Evolutionary conservation across 2,888 invertebrate genomes (phyloP).

Genomic region (Leptothorax acervorum): DNA sequence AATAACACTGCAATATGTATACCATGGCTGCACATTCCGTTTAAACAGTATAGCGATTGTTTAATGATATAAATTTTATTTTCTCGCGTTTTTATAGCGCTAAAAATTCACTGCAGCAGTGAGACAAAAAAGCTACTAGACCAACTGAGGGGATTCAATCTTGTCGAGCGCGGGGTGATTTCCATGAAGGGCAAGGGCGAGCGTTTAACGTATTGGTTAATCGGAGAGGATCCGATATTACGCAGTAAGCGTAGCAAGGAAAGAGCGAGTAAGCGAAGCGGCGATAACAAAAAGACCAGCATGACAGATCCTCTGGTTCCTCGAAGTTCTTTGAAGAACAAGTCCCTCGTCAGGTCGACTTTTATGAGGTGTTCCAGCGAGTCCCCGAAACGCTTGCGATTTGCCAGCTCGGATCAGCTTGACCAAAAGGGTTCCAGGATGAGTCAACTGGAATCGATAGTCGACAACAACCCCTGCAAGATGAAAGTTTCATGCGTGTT

Average conservation of each 20-base stretch:
- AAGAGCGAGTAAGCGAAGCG: slow-evolving; percentile 85
- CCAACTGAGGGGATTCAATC: slow-evolving; percentile 91
- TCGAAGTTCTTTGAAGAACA: slow-evolving; percentile 91
- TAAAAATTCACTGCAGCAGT: slow-evolving; percentile 94
- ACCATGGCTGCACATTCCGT: too few relatives aligned
- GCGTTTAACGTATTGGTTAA: slow-evolving; percentile 93
- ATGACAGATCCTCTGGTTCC: slow-evolving; percentile 84
- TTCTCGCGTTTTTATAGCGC: slow-evolving; percentile 85
- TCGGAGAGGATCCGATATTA: slow-evolving; percentile 90
- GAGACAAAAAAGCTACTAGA: slow-evolving; percentile 90
- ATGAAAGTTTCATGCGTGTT: slow-evolving; percentile 85
- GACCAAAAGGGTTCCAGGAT: slow-evolving; percentile 87
- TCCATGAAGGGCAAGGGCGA: slow-evolving; percentile 95
- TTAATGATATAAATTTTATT: background rate
- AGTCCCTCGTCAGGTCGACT: slow-evolving; percentile 85
- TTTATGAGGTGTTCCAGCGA: slow-evolving; percentile 91
- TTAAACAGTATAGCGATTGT: background rate
- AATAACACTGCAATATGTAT: background rate
- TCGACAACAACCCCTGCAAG: slow-evolving; percentile 87
- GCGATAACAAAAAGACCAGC: slow-evolving; percentile 45
- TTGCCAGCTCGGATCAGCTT: slow-evolving; percentile 90
- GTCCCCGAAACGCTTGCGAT: slow-evolving; percentile 93
- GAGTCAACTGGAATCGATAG: slow-evolving; percentile 87
- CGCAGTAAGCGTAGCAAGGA: slow-evolving; percentile 87
- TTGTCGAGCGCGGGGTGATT: slow-evolving; percentile 91